Base-by-base conservation (phyloP, 2,113 vertebrate species). In the Strigops habroptila region DNA sequence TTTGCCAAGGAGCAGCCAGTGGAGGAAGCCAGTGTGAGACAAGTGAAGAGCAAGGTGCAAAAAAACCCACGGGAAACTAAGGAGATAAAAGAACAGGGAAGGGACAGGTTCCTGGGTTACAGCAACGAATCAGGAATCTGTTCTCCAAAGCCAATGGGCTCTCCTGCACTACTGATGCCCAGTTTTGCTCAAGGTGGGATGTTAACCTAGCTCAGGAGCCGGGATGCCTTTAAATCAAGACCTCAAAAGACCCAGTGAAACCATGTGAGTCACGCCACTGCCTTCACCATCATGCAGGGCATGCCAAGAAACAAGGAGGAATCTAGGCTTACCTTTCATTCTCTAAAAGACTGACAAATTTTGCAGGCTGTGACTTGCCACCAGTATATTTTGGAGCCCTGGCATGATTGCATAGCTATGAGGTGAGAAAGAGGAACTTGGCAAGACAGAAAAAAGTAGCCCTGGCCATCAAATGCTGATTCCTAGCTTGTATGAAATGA, bases 81-180 rank as follows among this genome's bases (percentile, higher is more conserved):
- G 23, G 52, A 92, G 43, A 37, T 6, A 62, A 39, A 59, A 28
- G 13, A 71, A 18, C 6, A 49, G 53, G 49, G 37, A 76, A 82
- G 19, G 9, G 35, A 12, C 44, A 73, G 27, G 37, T 15, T 78
- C 64, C 69, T 11, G 9, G 39, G 12, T 68, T 27, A 79, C 43
- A 78, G 28, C 23, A 49, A 64, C 78, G n/a, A 31, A 71, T 35
- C 31, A 78, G 25, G 4, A 60, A 3, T 13, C 62, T 57, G 83
- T 31, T 65, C 46, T 67, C 46, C n/a, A 51, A 71, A 85, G 75
- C 51, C 33, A 57, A 3, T 2, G 27, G 23, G 12, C 13, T 75
- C 37, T 81, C 60, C 37, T n/a, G 18, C 1, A 7, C 16, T 62
- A 4, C 0, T 0, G 1, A 25, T 27, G 28, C 43, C 14, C 7